phyloP scores from a whole-genome alignment of 2,113 vertebrate genomes.

The Marcusenius ussheri region DNA sequence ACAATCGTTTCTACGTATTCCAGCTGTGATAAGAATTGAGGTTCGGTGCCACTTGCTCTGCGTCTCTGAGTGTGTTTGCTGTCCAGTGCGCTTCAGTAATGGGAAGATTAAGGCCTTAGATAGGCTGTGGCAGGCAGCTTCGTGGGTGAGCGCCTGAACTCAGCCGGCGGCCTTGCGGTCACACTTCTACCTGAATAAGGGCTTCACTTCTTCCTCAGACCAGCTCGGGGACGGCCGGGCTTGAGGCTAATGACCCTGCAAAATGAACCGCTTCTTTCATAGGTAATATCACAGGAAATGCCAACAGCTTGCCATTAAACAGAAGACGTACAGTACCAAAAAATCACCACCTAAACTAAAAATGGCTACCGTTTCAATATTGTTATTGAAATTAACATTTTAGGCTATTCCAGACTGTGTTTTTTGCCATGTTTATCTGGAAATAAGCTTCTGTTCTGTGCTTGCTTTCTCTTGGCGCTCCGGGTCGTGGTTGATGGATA shows the following conservation, averaged over 20 bases:
- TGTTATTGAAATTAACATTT: neutral
- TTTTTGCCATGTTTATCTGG: neutral
- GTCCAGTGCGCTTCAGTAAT: conserved; percentile 25
- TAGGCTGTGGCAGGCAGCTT: conserved; percentile 34
- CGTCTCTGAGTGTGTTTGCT: neutral
- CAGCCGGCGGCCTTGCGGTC: conserved; percentile 66
- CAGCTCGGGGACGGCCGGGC: conserved; percentile 66
- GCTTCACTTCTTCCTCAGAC: conserved; percentile 54
- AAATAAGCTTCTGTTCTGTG: neutral
- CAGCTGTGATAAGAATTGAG: neutral
- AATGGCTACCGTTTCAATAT: neutral
- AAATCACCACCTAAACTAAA: neutral
- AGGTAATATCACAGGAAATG: neutral
- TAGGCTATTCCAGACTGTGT: neutral
- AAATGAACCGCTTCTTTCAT: neutral
- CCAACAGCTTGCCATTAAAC: neutral
- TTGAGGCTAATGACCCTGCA: conserved; percentile 63
- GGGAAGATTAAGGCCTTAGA: conserved; percentile 60
- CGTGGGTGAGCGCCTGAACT: conserved; percentile 54
- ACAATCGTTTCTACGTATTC: neutral
- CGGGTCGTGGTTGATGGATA: neutral
- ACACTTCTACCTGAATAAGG: conserved; percentile 63
- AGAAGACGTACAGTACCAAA: neutral
- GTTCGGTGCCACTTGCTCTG: neutral
- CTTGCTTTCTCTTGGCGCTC: neutral